Evolutionary conservation across 1,140 invertebrate species (phyloP), one percentile per base, ranked within the genome.

Genomic region (Delia radicum): DNA sequence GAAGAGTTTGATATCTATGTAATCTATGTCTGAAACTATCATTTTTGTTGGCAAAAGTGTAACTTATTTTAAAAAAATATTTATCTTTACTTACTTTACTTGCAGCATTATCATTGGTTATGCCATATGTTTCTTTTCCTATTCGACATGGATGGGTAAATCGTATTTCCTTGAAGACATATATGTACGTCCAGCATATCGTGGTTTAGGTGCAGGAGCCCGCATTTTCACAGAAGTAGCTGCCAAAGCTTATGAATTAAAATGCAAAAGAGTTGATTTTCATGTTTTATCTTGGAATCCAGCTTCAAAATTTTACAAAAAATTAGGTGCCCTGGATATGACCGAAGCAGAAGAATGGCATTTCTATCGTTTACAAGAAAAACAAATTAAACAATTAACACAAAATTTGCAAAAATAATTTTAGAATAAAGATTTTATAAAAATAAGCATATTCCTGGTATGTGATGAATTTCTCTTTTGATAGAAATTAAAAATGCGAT

Each of bases 211-310:
- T 3, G 87, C 95, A 71, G 95, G 95, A 0, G 88, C 87, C 18
- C 87, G 85, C 76, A 87, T 97, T 5, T 91, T 95, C 75, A 83
- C 89, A 74, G 84, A 88, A 33, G 88, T 96, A 13, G 92, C 91
- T 1, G 90, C 94, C 89, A 87, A 89, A 79, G 92, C 91, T 0
- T 76, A 87, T 2, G 80, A 89, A 2, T 86, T 86, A 1, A 86
- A 88, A 3, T 92, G 90, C 79, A 83, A 78, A 0, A 87, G 92
- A 61, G 79, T 96, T 28, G 91, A 95, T 77, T 94, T 95, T 80
- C 89, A 91, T 78, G 94, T 95, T 1, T 85, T 96, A 8, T 88
- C 91, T 18, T 96, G 94, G 94, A 96, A 96, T 86, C 89, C 91
- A 13, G 92, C 94, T 0, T 87, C 89, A 10, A 81, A 90, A 15